Evolutionary conservation across 2,888 invertebrate genomes (phyloP), one percentile per base, ranked within the genome.

Genomic region (Conistra vaccinii): DNA sequence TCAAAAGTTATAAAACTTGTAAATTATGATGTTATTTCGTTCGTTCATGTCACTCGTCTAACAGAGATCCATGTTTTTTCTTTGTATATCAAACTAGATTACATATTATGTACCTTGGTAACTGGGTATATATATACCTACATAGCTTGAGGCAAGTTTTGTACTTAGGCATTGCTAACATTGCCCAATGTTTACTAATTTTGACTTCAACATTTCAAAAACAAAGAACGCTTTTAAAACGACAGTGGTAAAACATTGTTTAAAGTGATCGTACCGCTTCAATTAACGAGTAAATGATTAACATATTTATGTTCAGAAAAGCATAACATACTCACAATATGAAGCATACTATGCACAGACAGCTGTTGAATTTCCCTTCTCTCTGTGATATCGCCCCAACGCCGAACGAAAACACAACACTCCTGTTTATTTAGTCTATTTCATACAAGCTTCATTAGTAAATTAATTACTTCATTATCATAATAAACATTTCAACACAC

Each of bases 281-380:
- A 61, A 66, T 48, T 66, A 29, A 20, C 23, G 17, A 65, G 55
- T 61, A 55, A 60, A 32, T 55, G 10, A 48, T 73, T 70, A 72
- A 75, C 17, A 5, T 32, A 32, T 20, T 39, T 71, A 82, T 73
- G 69, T 57, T 83, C 55, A 75, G 45, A 66, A 78, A 80, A 77
- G 73, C 71, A 62, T 83, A 87, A 89, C 71, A 87, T 93, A 96
- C 96, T 96, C 88, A 96, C 96, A 94, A 90, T 94, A 93, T 93
- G 91, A 91, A 94, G 93, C 96, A 96, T 96, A 94, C 95, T 96
- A 95, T 94, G 95, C 93, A 90, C 89, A 87, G 93, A 92, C 93
- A 94, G 95, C 93, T 94, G 94, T 91, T 94, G 89, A 92, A 91
- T 90, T 90, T 90, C 91, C 90, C 91, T 91, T 91, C 90, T 90